Base-by-base conservation (phyloP, 2,888 invertebrate species). In the Achlya flavicornis region DNA sequence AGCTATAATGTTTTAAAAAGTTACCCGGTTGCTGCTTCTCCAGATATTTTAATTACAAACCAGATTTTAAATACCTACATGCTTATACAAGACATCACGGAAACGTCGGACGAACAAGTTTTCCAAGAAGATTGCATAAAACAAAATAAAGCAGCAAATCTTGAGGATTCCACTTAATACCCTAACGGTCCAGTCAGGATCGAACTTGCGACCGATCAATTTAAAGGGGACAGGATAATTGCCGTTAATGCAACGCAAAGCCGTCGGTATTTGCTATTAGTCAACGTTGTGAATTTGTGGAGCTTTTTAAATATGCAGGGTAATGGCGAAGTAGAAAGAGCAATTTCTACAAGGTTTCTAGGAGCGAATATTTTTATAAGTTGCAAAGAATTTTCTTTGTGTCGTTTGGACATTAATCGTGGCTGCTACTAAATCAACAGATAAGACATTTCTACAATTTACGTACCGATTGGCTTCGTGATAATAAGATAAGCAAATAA, bases 161-260 rank as follows among this genome's bases (percentile, higher is more conserved):
- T 43, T 64, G 10, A 46, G 62, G 64, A 62, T 57, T 62, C 66
- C 66, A 61, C 59, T 6, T 41, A 61, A 61, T 64, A 63, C 67
- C 66, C 61, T 66, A 69, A 72, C 67, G 61, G 66, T 64, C 35
- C 16, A 68, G 48, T 19, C 53, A 19, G 53, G 11, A 19, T 53
- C 53, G 53, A 19, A 53, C 61, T 61, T n/a, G 60, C 32, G 35
- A 64, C 74, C 71, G 68, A 76, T 75, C 77, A 66, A 70, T 76
- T 71, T 70, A 26, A 41, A 33, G 43, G 64, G 7, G 75, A 71
- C 77, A 67, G 69, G 65, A 66, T 74, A 79, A 79, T 79, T 73
- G 69, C 62, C 59, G 19, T 63, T 53, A 64, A 65, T 63, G 63
- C 65, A n/a, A 57, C 57, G 11, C 64, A 71, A 74, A 69, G 66